These are phyloP conservation scores for Hyppa rectilinea DNA, from an alignment of 2,888 invertebrate genomes.

Conservation along the genomic window DNA sequence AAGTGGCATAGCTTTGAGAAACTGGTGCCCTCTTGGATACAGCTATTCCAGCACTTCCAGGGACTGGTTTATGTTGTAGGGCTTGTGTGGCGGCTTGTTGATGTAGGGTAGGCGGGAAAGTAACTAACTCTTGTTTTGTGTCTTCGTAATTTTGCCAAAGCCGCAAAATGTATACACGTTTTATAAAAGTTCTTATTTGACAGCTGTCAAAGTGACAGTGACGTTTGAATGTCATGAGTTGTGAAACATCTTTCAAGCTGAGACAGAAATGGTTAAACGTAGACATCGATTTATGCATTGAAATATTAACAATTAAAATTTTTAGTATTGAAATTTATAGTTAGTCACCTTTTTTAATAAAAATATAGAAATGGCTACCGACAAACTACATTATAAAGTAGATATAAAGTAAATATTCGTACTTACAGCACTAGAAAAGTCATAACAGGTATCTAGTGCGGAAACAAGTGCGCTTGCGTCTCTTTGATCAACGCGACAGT, in stretches of 20 bases:
- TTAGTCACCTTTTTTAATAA: no score
- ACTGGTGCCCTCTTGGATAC: constrained; percentile 80
- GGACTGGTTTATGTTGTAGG: constrained; percentile 80
- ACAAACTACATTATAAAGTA: not conserved
- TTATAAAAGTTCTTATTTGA: constrained; percentile 4
- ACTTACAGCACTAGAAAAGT: constrained; percentile 20
- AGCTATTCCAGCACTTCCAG: constrained; percentile 85
- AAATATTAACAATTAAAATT: no score
- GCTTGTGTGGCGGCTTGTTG: constrained; percentile 1
- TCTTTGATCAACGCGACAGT: constrained; percentile 34
- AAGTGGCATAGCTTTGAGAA: constrained; percentile 83
- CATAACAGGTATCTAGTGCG: constrained; percentile 26
- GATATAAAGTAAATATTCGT: constrained; percentile 4
- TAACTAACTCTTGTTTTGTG: not conserved
- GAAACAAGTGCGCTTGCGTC: constrained; percentile 38
- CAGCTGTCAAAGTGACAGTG: constrained; percentile 34
- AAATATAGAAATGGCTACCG: not conserved
- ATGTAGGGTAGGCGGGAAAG: constrained; percentile 4
- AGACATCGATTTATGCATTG: no score
- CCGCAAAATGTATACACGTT: not conserved
- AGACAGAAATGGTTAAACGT: not conserved
- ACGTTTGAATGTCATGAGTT: not conserved
- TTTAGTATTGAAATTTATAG: no score
- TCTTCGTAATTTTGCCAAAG: no score
- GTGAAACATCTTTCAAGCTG: not conserved